Evolutionary conservation across 2,113 vertebrate species (phyloP).

Genomic region (Pavo muticus): DNA sequence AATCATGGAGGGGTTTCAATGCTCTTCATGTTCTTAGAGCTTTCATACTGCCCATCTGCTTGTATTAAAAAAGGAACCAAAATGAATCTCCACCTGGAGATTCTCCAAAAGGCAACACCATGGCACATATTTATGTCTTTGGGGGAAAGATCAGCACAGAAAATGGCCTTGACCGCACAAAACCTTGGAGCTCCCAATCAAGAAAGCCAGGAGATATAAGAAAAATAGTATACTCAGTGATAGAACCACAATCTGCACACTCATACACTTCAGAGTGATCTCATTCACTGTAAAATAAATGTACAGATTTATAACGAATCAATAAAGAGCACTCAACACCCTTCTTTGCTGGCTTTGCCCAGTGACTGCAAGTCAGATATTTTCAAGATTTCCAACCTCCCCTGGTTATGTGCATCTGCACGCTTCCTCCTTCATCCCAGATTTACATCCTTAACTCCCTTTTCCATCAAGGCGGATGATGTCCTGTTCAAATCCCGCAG

Average conservation of each 20-base stretch:
- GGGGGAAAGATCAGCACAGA: background rate
- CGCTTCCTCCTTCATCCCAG: background rate
- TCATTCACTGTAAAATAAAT: background rate
- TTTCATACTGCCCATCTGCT: conserved; percentile 69
- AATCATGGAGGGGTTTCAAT: conserved; percentile 75
- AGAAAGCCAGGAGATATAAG: background rate
- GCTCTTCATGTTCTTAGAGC: conserved; percentile 79
- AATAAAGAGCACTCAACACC: background rate
- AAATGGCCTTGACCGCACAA: background rate
- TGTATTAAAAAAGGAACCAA: background rate
- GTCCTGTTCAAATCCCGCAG: background rate
- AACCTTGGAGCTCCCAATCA: background rate
- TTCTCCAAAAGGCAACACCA: background rate
- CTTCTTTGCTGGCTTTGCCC: background rate
- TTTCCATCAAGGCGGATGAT: background rate
- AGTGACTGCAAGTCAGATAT: background rate
- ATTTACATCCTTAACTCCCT: background rate
- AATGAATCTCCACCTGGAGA: background rate
- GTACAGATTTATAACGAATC: background rate
- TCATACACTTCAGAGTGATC: background rate
- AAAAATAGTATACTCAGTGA: background rate
- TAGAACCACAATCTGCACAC: background rate
- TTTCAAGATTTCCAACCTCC: background rate
- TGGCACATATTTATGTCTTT: background rate
- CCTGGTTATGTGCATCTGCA: background rate